Evolutionary conservation across 2,113 vertebrate genomes (phyloP).

Genomic region (Eira barbara): DNA sequence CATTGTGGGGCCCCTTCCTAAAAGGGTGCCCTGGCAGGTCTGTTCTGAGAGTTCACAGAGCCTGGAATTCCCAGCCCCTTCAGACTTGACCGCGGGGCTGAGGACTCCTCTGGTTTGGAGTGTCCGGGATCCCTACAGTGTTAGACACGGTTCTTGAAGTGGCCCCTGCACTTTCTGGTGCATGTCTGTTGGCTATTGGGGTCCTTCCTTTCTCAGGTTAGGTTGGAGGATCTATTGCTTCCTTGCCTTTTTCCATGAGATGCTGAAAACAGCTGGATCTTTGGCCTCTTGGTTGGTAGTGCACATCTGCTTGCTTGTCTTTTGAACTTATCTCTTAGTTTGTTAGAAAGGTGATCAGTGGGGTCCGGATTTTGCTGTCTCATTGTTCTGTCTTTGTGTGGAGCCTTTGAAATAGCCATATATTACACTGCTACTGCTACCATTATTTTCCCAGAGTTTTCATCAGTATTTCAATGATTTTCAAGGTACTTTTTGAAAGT

Average conservation of each 20-base stretch:
- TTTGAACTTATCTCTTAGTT: neutral
- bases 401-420: neutral
- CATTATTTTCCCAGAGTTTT: neutral
- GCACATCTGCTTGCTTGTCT: neutral
- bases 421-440: neutral
- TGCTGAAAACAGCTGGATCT: neutral
- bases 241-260: neutral
- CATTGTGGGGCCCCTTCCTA: neutral
- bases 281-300: neutral
- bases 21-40: neutral
- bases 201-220: neutral
- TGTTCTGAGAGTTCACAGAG: neutral
- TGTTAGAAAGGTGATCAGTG: neutral
- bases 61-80: no score
- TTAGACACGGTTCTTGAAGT: neutral
- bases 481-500: neutral
- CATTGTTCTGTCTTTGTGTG: neutral
- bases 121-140: neutral
- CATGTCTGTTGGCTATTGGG: neutral
- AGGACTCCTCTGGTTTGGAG: neutral
- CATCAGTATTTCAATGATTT: no score
- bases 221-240: neutral
- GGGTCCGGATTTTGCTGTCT: neutral
- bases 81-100: rapidly evolving
- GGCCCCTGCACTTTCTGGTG: neutral